A percentile compares a stretch with the other conserved stretches of the same genome.
phyloP scores from a whole-genome alignment of 2,797 vertebrate genomes.

The Vultur gryphus region DNA sequence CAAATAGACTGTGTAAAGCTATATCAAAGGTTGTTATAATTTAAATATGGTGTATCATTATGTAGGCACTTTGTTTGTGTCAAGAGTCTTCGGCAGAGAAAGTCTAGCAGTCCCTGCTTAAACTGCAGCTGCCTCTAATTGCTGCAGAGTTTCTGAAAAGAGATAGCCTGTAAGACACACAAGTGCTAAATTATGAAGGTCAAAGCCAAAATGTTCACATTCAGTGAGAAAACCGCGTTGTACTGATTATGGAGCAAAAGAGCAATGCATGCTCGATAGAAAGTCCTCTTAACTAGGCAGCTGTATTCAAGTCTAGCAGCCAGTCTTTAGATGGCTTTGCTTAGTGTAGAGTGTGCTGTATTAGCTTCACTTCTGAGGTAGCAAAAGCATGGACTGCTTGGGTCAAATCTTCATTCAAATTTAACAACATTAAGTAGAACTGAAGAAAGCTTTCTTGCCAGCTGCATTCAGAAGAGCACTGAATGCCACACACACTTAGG shows the following conservation, averaged over 20 bases:
- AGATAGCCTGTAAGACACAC: background rate
- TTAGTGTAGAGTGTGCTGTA: background rate
- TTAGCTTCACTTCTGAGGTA: background rate
- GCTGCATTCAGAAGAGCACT: background rate
- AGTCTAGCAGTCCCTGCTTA: background rate
- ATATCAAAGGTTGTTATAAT: background rate
- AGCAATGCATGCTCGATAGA: background rate
- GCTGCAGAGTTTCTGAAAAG: background rate
- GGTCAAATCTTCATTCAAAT: background rate
- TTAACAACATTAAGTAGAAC: background rate
- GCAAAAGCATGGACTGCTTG: background rate
- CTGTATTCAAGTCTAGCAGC: background rate
- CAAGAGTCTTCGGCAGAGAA: background rate
- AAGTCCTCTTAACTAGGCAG: background rate
- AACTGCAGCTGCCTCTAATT: background rate
- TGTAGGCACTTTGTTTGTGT: background rate
- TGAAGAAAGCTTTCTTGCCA: background rate
- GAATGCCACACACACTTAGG: background rate
- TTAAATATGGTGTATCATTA: background rate
- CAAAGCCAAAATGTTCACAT: background rate
- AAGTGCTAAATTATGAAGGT: background rate
- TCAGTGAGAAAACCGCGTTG: background rate
- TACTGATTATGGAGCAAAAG: background rate
- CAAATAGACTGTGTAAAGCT: background rate
- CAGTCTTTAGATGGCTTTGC: background rate